Evolutionary conservation across 2,888 invertebrate species (phyloP).

Genomic region (Volucella inanis): DNA sequence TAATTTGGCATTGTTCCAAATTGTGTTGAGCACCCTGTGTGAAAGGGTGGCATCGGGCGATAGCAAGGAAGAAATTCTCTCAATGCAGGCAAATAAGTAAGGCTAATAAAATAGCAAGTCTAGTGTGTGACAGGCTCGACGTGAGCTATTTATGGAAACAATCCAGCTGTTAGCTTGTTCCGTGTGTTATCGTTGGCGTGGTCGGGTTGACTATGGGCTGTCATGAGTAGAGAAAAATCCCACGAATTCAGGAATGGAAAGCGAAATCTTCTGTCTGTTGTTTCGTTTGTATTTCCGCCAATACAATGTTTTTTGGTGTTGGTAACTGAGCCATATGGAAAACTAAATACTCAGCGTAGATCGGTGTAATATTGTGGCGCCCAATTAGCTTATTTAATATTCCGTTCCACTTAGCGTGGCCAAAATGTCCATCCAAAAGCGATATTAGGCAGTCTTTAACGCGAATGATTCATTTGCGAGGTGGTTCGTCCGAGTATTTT

Average conservation of each 20-base stretch:
- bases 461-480: conserved; percentile 30
- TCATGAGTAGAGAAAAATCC: not conserved
- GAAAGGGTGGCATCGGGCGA: not conserved
- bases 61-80: conserved; percentile 19
- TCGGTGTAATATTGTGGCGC: conserved; percentile 42
- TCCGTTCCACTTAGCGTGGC: conserved; percentile 41
- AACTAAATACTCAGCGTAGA: not conserved
- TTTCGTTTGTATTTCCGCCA: conserved; percentile 36
- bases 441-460: not conserved
- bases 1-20: conserved; percentile 74
- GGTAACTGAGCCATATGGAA: not conserved
- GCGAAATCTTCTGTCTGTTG: conserved; percentile 27
- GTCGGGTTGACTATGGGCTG: conserved; percentile 17
- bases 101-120: conserved; percentile 49
- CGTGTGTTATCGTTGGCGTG: conserved; percentile 3
- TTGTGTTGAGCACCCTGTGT: conserved; percentile 39
- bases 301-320: not conserved
- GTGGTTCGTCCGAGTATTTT: not conserved
- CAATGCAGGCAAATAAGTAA: conserved; percentile 32
- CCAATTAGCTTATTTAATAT: conserved; percentile 49
- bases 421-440: conserved; percentile 41
- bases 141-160: conserved; percentile 54
- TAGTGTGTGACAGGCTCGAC: conserved; percentile 34
- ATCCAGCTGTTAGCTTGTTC: conserved; percentile 53
- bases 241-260: conserved; percentile 31